These are phyloP conservation scores for Aegypius monachus DNA, from an alignment of 2,113 vertebrate species.

Conservation along the genomic window DNA sequence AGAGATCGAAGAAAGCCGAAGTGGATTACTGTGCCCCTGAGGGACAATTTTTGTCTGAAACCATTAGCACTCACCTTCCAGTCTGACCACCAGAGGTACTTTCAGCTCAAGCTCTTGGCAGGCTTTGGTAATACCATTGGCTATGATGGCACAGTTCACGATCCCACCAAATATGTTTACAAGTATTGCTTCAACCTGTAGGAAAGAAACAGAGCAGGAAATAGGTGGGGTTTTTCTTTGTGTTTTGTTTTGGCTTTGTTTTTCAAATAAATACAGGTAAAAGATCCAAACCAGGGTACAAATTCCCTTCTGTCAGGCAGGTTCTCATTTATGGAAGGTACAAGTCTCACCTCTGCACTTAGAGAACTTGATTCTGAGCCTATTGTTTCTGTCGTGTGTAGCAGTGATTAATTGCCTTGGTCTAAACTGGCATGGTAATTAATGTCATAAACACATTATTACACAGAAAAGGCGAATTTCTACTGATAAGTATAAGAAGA, in stretches of 20 bases:
- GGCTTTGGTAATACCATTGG: slow-evolving; percentile 96
- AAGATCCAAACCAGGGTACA: background rate
- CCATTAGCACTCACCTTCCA: slow-evolving; percentile 84
- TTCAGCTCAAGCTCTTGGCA: slow-evolving; percentile 92
- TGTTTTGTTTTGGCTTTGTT: background rate
- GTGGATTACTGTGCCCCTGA: background rate
- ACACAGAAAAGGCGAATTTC: background rate
- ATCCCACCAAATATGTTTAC: slow-evolving; percentile 99
- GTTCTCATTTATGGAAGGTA: background rate
- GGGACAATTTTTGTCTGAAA: background rate
- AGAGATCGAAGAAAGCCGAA: background rate
- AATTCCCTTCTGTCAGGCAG: background rate
- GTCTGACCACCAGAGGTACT: slow-evolving; percentile 92
- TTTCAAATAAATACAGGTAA: background rate
- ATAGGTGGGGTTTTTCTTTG: rapidly evolving
- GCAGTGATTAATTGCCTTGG: background rate
- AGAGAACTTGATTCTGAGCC: background rate
- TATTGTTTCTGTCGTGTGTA: background rate
- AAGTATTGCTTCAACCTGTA: slow-evolving; percentile 94
- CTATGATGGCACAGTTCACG: slow-evolving; percentile 97
- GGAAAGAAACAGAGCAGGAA: background rate
- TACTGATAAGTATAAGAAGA: background rate
- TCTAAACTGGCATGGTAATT: background rate
- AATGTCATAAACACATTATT: background rate
- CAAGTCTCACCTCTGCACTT: background rate